Evolutionary conservation across 92 coral and sea anemone genomes (phyloP).

Genomic region (Umimayanthus chanpuru): DNA sequence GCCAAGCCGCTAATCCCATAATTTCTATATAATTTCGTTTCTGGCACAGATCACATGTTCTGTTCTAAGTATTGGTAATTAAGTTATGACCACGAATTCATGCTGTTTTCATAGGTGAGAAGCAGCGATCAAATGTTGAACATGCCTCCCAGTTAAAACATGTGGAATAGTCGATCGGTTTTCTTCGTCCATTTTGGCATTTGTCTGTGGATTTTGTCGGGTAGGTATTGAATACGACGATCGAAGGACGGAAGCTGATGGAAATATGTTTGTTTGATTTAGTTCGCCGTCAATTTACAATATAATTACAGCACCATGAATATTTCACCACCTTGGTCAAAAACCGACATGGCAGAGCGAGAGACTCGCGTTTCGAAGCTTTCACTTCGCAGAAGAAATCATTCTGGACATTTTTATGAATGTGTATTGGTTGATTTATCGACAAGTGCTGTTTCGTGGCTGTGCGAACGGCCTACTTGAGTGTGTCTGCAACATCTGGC

Average conservation of each 20-base stretch:
- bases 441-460: slow-evolving; percentile 16
- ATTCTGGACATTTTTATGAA: background rate
- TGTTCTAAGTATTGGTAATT: slow-evolving; percentile 50
- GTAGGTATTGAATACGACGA: slow-evolving; percentile 54
- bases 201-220: slow-evolving; percentile 67
- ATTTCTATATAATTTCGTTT: slow-evolving; percentile 67
- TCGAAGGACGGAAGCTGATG: slow-evolving; percentile 45
- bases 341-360: slow-evolving; percentile 40
- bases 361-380: slow-evolving; percentile 26
- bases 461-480: background rate
- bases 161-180: slow-evolving; percentile 45
- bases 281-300: slow-evolving; percentile 93
- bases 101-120: slow-evolving; percentile 63
- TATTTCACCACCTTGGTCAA: slow-evolving; percentile 95
- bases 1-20: slow-evolving; percentile 80
- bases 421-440: background rate
- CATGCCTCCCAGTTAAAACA: slow-evolving; percentile 42
- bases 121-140: slow-evolving; percentile 44
- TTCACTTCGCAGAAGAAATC: slow-evolving; percentile 17
- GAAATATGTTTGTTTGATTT: slow-evolving; percentile 94
- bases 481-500: slow-evolving; percentile 37
- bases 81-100: slow-evolving; percentile 53
- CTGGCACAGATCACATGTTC: slow-evolving; percentile 65
- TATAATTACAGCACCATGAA: slow-evolving; percentile 88
- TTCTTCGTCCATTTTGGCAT: slow-evolving; percentile 48